phyloP scores from a whole-genome alignment of 2,113 vertebrate species.

The Myanophis thanlyinensis region DNA sequence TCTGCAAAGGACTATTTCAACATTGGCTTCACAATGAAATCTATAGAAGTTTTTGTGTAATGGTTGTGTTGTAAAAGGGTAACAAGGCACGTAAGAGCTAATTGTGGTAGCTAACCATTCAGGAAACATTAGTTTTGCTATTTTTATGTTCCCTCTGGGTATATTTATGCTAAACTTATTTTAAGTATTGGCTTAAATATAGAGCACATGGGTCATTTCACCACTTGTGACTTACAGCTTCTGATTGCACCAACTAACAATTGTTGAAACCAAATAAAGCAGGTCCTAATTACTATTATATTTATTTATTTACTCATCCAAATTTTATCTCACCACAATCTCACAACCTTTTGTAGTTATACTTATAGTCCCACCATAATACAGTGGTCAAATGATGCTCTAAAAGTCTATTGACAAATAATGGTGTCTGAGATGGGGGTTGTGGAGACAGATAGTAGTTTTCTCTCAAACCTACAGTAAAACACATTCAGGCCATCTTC shows the following conservation, averaged over 20 bases:
- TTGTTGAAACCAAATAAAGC: not conserved
- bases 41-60: conserved; percentile 42
- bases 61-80: conserved; percentile 34
- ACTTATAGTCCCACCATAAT: not conserved
- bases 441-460: too few species aligned
- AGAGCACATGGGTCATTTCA: not conserved
- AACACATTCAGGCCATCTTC: too few species aligned
- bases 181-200: not conserved
- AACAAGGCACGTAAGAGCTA: not conserved
- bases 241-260: not conserved
- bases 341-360: not conserved
- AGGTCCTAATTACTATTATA: not conserved
- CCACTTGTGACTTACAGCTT: not conserved
- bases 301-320: not conserved
- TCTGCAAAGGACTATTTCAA: conserved; percentile 34
- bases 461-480: too few species aligned
- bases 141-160: not conserved
- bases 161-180: not conserved
- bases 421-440: too few species aligned
- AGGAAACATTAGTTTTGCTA: not conserved
- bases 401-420: not conserved
- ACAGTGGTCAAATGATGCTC: not conserved
- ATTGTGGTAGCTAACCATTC: conserved; percentile 6
- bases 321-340: not conserved
- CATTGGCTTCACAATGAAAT: conserved; percentile 31